Conservation (phyloP, 2,888 invertebrate genomes). For the Agrochola circellaris region DNA sequence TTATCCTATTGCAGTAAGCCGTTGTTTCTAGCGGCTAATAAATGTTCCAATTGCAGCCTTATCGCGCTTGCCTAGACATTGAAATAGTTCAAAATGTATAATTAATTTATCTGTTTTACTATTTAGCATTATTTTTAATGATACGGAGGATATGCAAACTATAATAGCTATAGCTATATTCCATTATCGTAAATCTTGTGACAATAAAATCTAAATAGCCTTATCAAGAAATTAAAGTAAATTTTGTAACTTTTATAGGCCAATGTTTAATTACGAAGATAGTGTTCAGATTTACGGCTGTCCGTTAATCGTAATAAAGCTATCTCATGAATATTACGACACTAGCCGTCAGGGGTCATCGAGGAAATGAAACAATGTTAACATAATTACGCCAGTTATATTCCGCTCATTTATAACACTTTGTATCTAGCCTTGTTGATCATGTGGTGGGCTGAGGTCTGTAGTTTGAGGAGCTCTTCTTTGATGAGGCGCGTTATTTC, state of each 20-base stretch:
- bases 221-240: conserved; percentile 26
- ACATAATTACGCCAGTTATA: conserved; percentile 69
- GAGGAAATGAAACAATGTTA: conserved; percentile 63
- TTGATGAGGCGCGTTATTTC: conserved; percentile 99
- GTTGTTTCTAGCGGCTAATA: conserved; percentile 2
- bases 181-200: conserved; percentile 20
- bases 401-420: conserved; percentile 92
- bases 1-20: conserved; percentile 37
- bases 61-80: conserved; percentile 38
- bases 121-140: not conserved
- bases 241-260: conserved; percentile 24
- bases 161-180: too few relatives aligned
- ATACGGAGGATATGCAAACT: conserved; percentile 2
- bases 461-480: conserved; percentile 98
- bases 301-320: conserved; percentile 30
- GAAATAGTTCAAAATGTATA: conserved; percentile 21
- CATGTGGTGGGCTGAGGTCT: conserved; percentile 96
- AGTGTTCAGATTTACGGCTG: conserved; percentile 31
- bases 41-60: conserved; percentile 14
- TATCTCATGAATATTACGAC: conserved; percentile 36
- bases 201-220: conserved; percentile 22
- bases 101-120: not conserved
- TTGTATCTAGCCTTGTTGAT: conserved; percentile 98
- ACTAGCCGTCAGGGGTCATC: conserved; percentile 43
- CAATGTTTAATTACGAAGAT: conserved; percentile 32